Evolutionary conservation across 2,797 vertebrate species (phyloP), one percentile per base, ranked within the genome.

Genomic region (Centroberyx gerrardi): DNA sequence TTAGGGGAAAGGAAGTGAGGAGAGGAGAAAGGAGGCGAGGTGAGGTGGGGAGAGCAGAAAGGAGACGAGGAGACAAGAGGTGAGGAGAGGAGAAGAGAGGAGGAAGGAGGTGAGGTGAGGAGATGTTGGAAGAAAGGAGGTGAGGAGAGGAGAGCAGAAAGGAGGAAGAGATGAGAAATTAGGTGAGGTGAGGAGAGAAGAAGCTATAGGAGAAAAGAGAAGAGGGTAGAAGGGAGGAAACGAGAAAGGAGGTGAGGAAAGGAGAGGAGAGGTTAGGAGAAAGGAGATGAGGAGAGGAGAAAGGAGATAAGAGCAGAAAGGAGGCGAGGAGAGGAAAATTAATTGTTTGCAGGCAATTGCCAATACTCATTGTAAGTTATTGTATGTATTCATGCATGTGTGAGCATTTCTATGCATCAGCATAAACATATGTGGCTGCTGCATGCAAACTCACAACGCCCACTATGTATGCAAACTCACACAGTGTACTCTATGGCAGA

Each of bases 341-440:
- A 40, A 40, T 5, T 6, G 38, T 40, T 5, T 5, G 10, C 5
- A 40, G 38, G 31, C 3, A 33, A 29, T 29, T 33, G 28, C 33
- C 51, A 67, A 10, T 52, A 17, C 46, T 61, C 18, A 18, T n/a
- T 8, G 49, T 14, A 5, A 14, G 44, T 15, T 15, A 68, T 17
- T 18, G 17, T 61, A 56, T 67, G 28, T 55, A 67, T 75, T 48
- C 44, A 59, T 68, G 48, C 29, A 61, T 64, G 61, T 48, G 4
- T 78, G 56, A 46, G 49, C 42, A 74, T 73, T 69, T 71, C 7
- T 63, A 33, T 46, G 28, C 49, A 68, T 65, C 46, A 14, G 55
- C 80, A 38, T 60, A 54, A 65, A 46, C 12, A 38, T 7, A 38
- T 13, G 40, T 31, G 59, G 40, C 53, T 49, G 61, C 31, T 62